Conservation (phyloP, 2,113 vertebrate species). For the Oryzias celebensis region DNA sequence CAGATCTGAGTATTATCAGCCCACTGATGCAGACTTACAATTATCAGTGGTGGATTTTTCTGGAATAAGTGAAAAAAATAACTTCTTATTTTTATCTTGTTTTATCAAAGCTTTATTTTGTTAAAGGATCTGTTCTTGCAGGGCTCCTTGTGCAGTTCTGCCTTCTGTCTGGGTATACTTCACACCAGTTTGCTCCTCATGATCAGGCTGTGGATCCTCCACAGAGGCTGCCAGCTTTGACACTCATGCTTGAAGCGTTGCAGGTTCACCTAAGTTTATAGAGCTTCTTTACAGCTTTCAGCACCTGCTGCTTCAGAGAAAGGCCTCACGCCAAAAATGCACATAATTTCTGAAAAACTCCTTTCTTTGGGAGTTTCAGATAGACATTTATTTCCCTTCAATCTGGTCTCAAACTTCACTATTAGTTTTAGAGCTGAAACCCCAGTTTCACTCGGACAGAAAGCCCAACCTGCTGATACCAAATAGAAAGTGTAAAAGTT, state of each 20-base stretch:
- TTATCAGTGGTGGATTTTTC: no score
- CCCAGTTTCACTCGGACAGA: slow-evolving; percentile 15
- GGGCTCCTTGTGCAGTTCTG: no score
- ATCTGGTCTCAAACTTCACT: neutral
- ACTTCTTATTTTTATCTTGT: no score
- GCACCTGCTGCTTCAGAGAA: neutral
- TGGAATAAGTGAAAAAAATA: no score
- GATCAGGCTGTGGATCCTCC: no score
- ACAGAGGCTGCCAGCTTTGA: neutral
- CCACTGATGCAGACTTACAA: slow-evolving; percentile 19
- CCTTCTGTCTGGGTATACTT: no score
- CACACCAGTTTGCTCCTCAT: no score
- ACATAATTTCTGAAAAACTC: neutral
- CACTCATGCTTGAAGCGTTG: neutral
- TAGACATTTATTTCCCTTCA: neutral
- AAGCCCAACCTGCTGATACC: neutral
- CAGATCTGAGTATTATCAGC: neutral
- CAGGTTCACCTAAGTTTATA: neutral
- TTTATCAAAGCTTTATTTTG: no score
- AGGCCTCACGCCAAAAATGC: neutral
- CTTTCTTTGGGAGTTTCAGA: neutral
- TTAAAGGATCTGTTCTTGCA: no score
- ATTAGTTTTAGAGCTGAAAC: neutral
- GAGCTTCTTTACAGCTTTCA: no score
- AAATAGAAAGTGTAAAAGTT: neutral